phyloP scores from a whole-genome alignment of 2,113 vertebrate genomes.

The Corapipo altera region DNA sequence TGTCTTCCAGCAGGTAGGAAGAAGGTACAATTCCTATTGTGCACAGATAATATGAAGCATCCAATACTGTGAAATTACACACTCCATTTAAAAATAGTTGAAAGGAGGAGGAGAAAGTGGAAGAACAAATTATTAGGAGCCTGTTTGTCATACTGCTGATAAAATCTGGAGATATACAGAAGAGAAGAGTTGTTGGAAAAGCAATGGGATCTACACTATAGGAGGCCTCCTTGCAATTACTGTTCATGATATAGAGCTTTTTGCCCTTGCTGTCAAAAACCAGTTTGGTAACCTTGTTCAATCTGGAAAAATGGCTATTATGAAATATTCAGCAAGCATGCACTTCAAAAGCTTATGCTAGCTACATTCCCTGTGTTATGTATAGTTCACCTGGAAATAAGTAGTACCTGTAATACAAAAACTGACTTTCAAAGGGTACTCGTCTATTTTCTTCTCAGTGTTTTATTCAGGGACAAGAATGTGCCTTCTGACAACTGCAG shows the following conservation, averaged over 20 bases:
- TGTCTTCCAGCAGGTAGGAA: not conserved
- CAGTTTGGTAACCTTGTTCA: not conserved
- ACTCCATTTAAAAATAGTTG: not conserved
- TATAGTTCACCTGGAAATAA: not conserved
- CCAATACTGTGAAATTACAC: not conserved
- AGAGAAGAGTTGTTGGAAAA: not conserved
- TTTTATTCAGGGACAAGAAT: not conserved
- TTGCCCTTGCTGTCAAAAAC: not conserved
- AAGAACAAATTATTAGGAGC: slow-evolving; percentile 1
- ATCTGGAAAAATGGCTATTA: not conserved
- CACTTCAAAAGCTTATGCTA: not conserved
- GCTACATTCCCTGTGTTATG: not conserved
- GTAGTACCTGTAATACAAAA: not conserved
- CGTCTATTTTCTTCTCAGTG: not conserved
- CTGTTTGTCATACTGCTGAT: not conserved
- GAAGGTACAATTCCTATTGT: not conserved
- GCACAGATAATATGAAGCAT: not conserved
- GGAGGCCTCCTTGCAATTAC: not conserved
- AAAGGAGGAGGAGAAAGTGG: not conserved
- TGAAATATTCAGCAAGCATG: not conserved
- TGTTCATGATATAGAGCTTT: not conserved
- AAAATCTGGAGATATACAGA: not conserved
- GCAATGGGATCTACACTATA: not conserved
- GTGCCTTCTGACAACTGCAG: not conserved
- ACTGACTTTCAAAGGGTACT: not conserved